Base-by-base conservation (phyloP, 1,140 invertebrate genomes). In the Diabrotica undecimpunctata region DNA sequence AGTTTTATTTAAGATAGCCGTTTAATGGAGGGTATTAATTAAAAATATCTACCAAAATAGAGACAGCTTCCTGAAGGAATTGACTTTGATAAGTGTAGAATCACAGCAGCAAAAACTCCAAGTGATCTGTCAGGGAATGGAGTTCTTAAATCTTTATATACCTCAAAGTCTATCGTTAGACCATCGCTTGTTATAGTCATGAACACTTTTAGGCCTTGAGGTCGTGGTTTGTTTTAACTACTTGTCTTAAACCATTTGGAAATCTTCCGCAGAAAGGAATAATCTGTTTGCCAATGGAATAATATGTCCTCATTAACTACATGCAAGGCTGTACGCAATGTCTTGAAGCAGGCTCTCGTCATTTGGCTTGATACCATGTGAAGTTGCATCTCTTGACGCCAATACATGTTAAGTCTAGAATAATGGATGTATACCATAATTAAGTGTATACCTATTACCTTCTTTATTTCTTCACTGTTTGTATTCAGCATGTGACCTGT, bases 1-100 rank as follows among this genome's bases (percentile, higher is more conserved):
- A 61, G 13, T 10, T 61, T 66, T 55, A 66, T 35, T 14, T 35
- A 41, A 12, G 57, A 35, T 36, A 66, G 52, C 51, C 66, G 52
- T 7, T 60, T 41, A 36, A 69, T 55, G 14, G 66, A 41, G 52
- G 59, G 51, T n/a, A 61, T 11, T 37, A 51, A 64, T 9, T 55
- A 62, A 61, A 75, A 75, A 66, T 72, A 75, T 54, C 67, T 56
- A 55, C 74, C 68, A 65, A 75, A 75, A 68, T 61, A 72, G 5
- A 74, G 11, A 62, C 46, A 70, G 55, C 70, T 73, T 11, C 60
- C 63, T 63, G 55, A 11, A 36, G 66, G 70, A 6, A 73, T 12
- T n/a, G 70, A 70, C 51, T 66, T 61, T 56, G 58, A 55, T 14
- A 74, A 65, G 13, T 66, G 53, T 38, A 71, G 35, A 11, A 71